Conservation (phyloP, 2,113 vertebrate genomes). For the Neolamprologus ventralis region DNA sequence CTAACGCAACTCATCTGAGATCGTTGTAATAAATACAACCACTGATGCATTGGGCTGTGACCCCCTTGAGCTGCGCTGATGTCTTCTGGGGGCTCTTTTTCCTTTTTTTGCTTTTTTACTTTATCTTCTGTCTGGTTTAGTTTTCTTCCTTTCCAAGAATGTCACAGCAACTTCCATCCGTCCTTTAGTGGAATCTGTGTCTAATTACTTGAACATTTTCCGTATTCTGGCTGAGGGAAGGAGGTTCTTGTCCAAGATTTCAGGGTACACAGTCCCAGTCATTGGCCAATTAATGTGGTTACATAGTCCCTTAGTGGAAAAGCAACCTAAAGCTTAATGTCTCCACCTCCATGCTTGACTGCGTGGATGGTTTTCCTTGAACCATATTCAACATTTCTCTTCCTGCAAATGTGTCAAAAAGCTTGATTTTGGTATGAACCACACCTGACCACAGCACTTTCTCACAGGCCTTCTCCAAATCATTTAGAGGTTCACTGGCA, state of each 20-base stretch:
- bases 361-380: too few species aligned
- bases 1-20: background rate
- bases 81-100: background rate
- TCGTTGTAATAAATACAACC: background rate
- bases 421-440: too few species aligned
- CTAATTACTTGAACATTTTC: background rate
- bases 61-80: background rate
- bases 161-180: background rate
- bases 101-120: background rate
- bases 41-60: background rate
- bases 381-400: too few species aligned
- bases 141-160: background rate
- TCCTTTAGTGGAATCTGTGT: background rate
- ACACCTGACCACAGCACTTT: too few species aligned
- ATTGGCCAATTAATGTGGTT: background rate
- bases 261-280: background rate
- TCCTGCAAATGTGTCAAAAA: too few species aligned
- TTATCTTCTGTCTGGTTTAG: background rate
- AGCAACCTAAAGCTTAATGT: too few species aligned
- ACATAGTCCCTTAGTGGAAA: too few species aligned
- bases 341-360: too few species aligned
- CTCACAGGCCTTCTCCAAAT: too few species aligned
- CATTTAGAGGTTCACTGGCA: too few species aligned
- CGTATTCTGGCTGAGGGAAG: background rate
- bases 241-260: background rate